Base-by-base conservation (phyloP, 2,797 vertebrate species). In the Rousettus madagascariensis region DNA sequence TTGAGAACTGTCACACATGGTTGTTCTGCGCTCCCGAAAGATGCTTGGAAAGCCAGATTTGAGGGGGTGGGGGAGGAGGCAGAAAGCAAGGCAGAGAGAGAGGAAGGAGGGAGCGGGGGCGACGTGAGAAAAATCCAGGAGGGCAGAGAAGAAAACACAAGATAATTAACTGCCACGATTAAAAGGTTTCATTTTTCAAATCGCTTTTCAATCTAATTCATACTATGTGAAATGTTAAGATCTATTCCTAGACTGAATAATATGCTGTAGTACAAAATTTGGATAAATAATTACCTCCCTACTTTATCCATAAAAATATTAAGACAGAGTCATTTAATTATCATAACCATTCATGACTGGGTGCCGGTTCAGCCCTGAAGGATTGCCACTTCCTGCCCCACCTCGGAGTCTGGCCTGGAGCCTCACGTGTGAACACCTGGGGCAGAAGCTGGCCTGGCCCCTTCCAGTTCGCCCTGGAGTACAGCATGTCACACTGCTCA, bases 241-340 rank as follows among this genome's bases (percentile, higher is more conserved):
- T 95, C 90, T 97, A 88, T 97, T 95, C 93, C 82, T 86, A 96
- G 82, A 16, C 78, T 92, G 88, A 95, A 22, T 71, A 69, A 92
- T 78, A 51, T 16, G n/a, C 43, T 63, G 8, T 24, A n/a, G 53
- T 46, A 55, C 16, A 95, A 95, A 78, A 75, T 90, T 49, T 82
- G 61, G 77, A 92, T 95, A 93, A 93, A 97, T 94, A 95, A 80
- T 89, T 78, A 68, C 36, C 68, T 86, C 79, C 26, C 22, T 68
- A 30, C 55, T 77, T 93, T 95, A 93, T 66, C 57, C 90, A 68
- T 84, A 83, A 92, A 95, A 97, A 93, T 95, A 96, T 96, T 90
- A 93, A 94, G 90, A 79, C 74, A 89, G 78, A 75, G 53, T 84
- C 79, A 85, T 87, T 88, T 84, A 96, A 95, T 87, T 88, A 59